A percentile compares a stretch with the other conserved stretches of the same genome.
phyloP scores from a whole-genome alignment of 2,113 vertebrate species.

The Macquaria ambigua region DNA sequence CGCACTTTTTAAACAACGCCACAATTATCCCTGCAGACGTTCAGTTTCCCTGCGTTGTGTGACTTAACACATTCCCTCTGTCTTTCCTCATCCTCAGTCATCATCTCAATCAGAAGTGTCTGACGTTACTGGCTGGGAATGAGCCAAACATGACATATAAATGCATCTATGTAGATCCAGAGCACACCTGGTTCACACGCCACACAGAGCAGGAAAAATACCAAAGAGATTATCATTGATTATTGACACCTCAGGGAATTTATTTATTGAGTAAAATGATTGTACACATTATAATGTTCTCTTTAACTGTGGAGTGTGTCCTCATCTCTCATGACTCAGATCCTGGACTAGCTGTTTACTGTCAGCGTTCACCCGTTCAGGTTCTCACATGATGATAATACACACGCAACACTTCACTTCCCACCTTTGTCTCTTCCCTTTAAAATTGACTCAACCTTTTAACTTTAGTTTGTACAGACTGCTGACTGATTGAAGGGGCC shows the following conservation, averaged over 20 bases:
- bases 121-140: constrained; percentile 66
- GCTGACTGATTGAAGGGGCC: background rate
- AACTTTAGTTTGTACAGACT: constrained; percentile 1
- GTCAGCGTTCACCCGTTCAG: background rate
- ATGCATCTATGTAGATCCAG: background rate
- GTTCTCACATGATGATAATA: constrained; percentile 8
- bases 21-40: background rate
- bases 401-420: background rate
- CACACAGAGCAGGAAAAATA: background rate
- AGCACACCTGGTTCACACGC: constrained; percentile 22
- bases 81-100: constrained; percentile 36
- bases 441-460: constrained; percentile 12
- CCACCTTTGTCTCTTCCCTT: background rate
- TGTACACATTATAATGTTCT: background rate
- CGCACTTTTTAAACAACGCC: background rate
- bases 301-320: background rate
- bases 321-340: background rate
- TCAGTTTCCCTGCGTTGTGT: background rate
- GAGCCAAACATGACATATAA: constrained; percentile 38
- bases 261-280: background rate
- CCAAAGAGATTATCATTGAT: background rate
- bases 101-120: constrained; percentile 39
- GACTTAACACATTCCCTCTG: constrained; percentile 35
- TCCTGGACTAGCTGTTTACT: background rate
- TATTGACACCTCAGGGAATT: too few species aligned